A percentile compares a stretch with the other conserved stretches of the same genome.
Conservation (phyloP, 2,113 vertebrate species). For the Cervus canadensis region DNA sequence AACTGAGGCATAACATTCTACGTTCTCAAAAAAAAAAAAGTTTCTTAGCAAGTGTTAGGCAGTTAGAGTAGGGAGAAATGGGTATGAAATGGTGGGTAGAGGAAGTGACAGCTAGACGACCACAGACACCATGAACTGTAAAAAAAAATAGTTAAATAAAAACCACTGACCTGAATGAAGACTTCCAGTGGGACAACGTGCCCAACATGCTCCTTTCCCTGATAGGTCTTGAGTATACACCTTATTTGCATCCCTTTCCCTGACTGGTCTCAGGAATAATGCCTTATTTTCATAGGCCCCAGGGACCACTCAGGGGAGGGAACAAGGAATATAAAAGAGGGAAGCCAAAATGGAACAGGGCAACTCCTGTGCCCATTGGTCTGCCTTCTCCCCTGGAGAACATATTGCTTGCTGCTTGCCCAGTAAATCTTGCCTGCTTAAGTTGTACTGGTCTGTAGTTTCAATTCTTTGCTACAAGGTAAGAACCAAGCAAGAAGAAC, state of each 20-base stretch:
- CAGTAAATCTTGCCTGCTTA: neutral
- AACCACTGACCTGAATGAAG: neutral
- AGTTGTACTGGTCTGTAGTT: neutral
- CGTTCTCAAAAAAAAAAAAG: neutral
- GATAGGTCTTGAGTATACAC: neutral
- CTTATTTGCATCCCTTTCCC: neutral
- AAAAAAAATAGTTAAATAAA: neutral
- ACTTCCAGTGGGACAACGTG: neutral
- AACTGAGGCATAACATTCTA: too few species aligned
- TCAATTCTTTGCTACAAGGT: neutral
- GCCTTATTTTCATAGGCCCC: neutral
- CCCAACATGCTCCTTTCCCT: neutral
- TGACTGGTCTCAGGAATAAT: neutral
- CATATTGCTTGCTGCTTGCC: neutral
- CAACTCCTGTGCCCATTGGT: neutral
- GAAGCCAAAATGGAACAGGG: neutral
- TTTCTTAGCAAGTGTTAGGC: neutral
- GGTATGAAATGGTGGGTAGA: neutral
- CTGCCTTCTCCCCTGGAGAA: neutral
- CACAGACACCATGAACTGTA: neutral
- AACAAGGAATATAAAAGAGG: neutral
- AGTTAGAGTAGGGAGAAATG: neutral
- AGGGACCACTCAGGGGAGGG: neutral
- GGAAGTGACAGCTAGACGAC: accelerated
- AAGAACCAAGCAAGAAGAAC: neutral